Conservation (phyloP, 2,888 invertebrate species). For the Seira ritae region DNA sequence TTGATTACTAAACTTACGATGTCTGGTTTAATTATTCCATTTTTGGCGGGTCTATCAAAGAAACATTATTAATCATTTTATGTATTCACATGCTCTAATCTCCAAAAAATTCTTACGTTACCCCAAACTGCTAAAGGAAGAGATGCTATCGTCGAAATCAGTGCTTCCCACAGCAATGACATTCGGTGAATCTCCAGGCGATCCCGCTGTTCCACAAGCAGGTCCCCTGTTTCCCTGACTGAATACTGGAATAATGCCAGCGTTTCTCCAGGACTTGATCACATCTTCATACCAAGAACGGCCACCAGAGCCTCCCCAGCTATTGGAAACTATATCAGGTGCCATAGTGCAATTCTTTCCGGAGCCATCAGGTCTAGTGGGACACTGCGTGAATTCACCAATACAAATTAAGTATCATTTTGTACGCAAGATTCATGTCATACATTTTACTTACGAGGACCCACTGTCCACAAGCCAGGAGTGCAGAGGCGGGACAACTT, state of each 20-base stretch:
- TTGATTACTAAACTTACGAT: neutral
- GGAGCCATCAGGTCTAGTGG: neutral
- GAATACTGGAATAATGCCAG: slow-evolving; percentile 59
- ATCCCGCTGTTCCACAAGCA: slow-evolving; percentile 32
- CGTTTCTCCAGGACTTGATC: neutral
- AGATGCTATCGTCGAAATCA: slow-evolving; percentile 12
- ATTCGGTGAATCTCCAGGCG: slow-evolving; percentile 31
- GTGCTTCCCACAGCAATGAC: slow-evolving; percentile 44
- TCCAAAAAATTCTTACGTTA: neutral
- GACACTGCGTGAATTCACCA: neutral
- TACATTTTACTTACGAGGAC: neutral
- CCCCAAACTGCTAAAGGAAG: slow-evolving; percentile 38
- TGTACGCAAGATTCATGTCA: too few species aligned
- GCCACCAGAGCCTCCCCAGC: neutral
- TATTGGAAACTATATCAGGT: neutral
- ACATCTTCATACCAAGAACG: slow-evolving; percentile 5
- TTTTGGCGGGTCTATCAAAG: slow-evolving; percentile 7
- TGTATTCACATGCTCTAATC: neutral
- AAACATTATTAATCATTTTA: neutral
- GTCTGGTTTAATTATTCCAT: slow-evolving; percentile 23
- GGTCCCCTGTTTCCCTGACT: slow-evolving; percentile 43
- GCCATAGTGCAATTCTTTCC: neutral
- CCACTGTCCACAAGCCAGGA: slow-evolving; percentile 35
- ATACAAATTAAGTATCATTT: too few species aligned
- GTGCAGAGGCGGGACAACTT: neutral